Base-by-base conservation (phyloP, 2,888 invertebrate species). In the Cantharis rufa region DNA sequence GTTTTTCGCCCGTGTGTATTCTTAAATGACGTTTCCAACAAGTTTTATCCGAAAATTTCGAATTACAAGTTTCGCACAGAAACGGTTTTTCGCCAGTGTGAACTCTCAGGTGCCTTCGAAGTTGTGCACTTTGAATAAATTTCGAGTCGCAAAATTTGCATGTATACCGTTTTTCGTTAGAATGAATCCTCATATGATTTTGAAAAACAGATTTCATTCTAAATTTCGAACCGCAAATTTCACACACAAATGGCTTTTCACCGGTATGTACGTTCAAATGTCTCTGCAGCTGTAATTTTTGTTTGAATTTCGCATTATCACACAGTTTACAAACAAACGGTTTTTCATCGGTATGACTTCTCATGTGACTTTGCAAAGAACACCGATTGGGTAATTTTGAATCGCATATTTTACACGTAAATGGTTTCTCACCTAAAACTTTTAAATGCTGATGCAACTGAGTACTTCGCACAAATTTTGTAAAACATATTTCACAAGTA, bases 131-230 rank as follows among this genome's bases (percentile, higher is more conserved):
- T 48, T 48, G 90, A 3, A 89, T 89, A 80, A 89, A 90, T 78
- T 89, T 89, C 76, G 89, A 89, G 16, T 86, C 86, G 80, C 90
- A 90, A 82, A 86, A 88, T 72, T 88, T 86, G 75, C 90, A 90
- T 24, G 87, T 85, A 24, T 89, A 82, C 63, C 90, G 83, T 81
- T 89, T 89, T 80, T 89, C 89, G 4, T 89, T 89, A 1, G 89
- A 90, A 80, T 90, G 90, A 81, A 89, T 89, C 79, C 89, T 90
- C 88, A 89, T 89, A 79, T 90, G 90, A 82, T 90, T 90, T 0
- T 89, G 89, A 32, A 90, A 84, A 79, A 89, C 89, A 1, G 89
- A 89, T 2, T 89, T 87, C 89, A 89, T 90, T 83, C 90, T 90
- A 78, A 90, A 90, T 2, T 88, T 86, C 78, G 89, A 83, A 9